These are phyloP conservation scores for Anthopleura sola DNA, from an alignment of 64 coral and sea anemone species.

Conservation along the genomic window DNA sequence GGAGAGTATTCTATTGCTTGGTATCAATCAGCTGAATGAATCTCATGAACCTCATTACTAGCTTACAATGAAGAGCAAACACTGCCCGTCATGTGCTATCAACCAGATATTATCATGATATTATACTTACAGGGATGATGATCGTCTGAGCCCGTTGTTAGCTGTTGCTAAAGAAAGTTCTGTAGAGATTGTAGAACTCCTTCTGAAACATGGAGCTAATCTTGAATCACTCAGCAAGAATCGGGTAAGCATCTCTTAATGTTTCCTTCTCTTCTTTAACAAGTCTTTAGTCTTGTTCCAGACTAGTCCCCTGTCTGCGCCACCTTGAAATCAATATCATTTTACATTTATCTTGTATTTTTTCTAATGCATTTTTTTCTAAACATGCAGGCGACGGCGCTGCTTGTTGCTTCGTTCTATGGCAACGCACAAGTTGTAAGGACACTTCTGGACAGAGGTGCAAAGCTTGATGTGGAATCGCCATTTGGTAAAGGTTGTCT, in stretches of 20 bases:
- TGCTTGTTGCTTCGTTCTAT: slow-evolving; percentile 48
- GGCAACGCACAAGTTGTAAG: slow-evolving; percentile 50
- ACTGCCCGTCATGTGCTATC: too few species aligned
- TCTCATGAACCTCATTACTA: too few species aligned
- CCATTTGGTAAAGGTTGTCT: slow-evolving; percentile 62
- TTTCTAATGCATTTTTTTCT: neutral
- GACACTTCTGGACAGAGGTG: slow-evolving; percentile 59
- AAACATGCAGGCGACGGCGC: slow-evolving; percentile 35
- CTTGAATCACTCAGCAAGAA: slow-evolving; percentile 19
- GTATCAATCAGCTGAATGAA: too few species aligned
- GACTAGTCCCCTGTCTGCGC: too few species aligned
- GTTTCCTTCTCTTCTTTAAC: too few species aligned
- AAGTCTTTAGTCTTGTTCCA: too few species aligned
- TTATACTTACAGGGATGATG: slow-evolving; percentile 6
- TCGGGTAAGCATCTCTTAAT: neutral
- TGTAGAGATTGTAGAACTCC: neutral
- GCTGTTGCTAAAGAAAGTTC: neutral
- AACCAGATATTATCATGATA: too few species aligned
- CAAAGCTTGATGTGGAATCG: slow-evolving; percentile 26
- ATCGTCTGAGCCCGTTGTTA: slow-evolving; percentile 4
- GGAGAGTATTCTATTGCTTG: too few species aligned
- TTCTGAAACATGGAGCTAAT: slow-evolving; percentile 6
- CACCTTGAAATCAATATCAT: too few species aligned
- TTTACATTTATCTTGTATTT: neutral
- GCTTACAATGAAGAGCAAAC: too few species aligned